Evolutionary conservation across 2,113 vertebrate genomes (phyloP), one percentile per base, ranked within the genome.

Genomic region (Polypterus bichir): DNA sequence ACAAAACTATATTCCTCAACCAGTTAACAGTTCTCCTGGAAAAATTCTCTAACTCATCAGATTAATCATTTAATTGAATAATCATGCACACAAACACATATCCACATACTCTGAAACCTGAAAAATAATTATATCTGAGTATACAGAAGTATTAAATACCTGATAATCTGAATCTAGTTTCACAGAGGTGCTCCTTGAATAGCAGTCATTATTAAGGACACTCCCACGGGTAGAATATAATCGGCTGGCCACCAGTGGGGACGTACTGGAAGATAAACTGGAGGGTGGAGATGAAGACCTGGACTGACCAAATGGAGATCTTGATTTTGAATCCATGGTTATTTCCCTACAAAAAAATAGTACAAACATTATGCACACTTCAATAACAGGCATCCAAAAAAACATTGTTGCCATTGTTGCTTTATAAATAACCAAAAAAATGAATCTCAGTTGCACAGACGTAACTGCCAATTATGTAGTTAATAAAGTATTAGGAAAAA

Each of bases 281-380:
- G 79, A 67, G 4, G 75, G 68, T 52, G 78, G 74, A 9, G 82
- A 72, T 1, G 82, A 76, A 60, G 92, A 73, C 67, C 81, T 76
- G 55, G 91, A 77, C 51, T 91, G 74, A 65, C 85, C 88, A 75
- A 92, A 89, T 46, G 93, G 89, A 81, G 95, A 86, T 68, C 93
- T 88, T 70, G 92, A 88, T 74, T 93, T 92, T 65, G 95, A 94
- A 75, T 98, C 93, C 95, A 98, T 98, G 76, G 68, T 77, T 69
- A 70, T 64, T 68, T 53, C 62, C 66, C 57, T 61, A 78, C 84
- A 63, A 64, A 44, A 9, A 62, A 77, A 78, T 64, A 62, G 48
- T 71, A 79, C 68, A 47, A 48, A 27, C 27, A 27, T 27, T 27
- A 27, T 27, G 27, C 27, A 27, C 27, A 27, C 27, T 27, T 27